Evolutionary conservation across 2,113 vertebrate species (phyloP).

Genomic region (Zeus faber): DNA sequence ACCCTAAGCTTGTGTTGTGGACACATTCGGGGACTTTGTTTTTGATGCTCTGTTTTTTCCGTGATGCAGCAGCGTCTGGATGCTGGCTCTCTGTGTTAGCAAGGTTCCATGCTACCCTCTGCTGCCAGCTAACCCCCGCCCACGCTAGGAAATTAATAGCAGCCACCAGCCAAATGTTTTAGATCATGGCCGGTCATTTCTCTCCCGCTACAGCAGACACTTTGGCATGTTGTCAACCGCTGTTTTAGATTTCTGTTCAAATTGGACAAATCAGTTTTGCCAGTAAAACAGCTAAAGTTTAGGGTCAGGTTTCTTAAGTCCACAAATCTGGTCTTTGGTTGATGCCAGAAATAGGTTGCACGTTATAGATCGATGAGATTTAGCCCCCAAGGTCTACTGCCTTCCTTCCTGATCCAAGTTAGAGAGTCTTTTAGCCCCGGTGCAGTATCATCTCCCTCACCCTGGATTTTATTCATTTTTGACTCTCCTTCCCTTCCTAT

Average conservation of each 20-base stretch:
- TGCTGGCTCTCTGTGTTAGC: neutral
- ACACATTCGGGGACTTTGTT: neutral
- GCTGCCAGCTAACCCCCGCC: conserved; percentile 14
- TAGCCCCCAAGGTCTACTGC: neutral
- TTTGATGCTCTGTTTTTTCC: neutral
- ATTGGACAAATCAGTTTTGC: neutral
- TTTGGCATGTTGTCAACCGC: neutral
- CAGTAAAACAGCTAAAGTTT: neutral
- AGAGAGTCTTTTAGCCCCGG: neutral
- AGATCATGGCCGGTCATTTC: neutral
- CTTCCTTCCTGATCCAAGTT: neutral
- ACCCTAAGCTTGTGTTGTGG: neutral
- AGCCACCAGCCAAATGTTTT: neutral
- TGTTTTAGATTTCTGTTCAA: neutral
- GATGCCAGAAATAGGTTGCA: neutral
- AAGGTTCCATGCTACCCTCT: neutral
- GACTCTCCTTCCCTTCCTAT: too few relatives aligned
- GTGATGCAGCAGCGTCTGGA: neutral
- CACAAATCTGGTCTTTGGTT: neutral
- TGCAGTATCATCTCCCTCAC: neutral
- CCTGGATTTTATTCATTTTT: neutral
- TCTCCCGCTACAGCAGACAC: neutral
- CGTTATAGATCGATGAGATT: neutral
- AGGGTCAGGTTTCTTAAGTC: neutral
- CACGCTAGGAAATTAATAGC: conserved; percentile 10